Base-by-base conservation (phyloP, 2,888 invertebrate genomes). In the Mechanitis messenoides region DNA sequence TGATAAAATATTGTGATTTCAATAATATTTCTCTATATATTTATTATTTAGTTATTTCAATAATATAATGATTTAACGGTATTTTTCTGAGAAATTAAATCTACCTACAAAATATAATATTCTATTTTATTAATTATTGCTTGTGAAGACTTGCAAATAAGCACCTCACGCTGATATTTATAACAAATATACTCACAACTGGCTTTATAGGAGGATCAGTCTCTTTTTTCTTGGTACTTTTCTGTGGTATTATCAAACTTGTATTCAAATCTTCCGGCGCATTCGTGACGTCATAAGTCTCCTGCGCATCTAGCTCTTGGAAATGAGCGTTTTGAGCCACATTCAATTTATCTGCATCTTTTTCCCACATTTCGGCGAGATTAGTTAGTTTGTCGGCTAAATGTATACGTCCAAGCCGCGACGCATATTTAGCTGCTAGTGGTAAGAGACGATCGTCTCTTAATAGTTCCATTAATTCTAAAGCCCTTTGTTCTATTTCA, bases 351-450 rank as follows among this genome's bases (percentile, higher is more conserved):
- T 86, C 83, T 0, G 76, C 59, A 2, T 85, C 84, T 11, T 68
- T 72, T 56, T 84, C 82, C 88, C 88, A 89, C 1, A 80, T 68
- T 2, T 85, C 91, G 3, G 93, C 86, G 11, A 95, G 74, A 69
- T 92, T 91, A 0, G 91, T 91, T 35, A 98, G 87, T 77, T 95
- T 94, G 70, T 96, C 95, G 0, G 95, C 95, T 54, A 98, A 88
- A 73, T 95, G 93, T 71, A 93, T 92, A 71, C 94, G 93, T 33
- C 95, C 94, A 11, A 95, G 87, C 69, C 95, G 93, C 0, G 93
- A 93, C 0, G 97, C 96, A 84, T 97, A 98, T 78, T 96, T 96
- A n/a, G 96, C 94, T 1, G 97, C 97, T 46, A 97, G 86, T 66
- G 95, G 95, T 46, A 97, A 83, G 0, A 97, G 89, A 54, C 94